Percentiles rank a stretch among this genome's conserved stretches.
Conservation (phyloP, 2,113 vertebrate species). For the Arothron firmamentum region DNA sequence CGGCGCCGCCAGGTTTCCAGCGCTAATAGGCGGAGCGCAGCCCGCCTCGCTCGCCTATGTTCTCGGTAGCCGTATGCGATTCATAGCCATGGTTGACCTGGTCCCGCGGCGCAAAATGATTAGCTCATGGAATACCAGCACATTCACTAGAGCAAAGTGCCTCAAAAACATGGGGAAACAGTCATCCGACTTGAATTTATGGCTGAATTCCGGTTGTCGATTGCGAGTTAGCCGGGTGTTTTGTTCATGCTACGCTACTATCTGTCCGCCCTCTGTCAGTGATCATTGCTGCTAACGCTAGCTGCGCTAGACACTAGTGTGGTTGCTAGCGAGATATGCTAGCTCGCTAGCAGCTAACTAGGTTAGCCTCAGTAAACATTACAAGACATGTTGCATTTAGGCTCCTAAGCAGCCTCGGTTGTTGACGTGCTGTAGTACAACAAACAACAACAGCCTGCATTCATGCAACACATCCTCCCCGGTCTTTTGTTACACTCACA, state of each 20-base stretch:
- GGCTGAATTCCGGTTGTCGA: neutral
- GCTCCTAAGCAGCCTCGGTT: neutral
- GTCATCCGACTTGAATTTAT: fast-evolving
- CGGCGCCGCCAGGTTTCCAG: conserved; percentile 1
- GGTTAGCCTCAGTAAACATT: conserved; percentile 44
- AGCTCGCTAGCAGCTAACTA: conserved; percentile 15
- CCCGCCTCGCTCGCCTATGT: conserved; percentile 55
- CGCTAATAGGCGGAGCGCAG: conserved; percentile 35
- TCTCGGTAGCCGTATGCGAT: conserved; percentile 51
- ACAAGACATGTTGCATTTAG: conserved; percentile 1
- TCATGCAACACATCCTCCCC: no score
- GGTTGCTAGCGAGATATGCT: conserved; percentile 7
- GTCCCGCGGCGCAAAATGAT: conserved; percentile 30
- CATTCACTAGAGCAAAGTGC: neutral
- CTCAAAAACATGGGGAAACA: neutral
- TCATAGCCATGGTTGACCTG: conserved; percentile 45
- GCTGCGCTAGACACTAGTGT: conserved; percentile 17
- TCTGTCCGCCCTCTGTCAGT: conserved; percentile 61
- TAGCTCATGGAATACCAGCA: conserved; percentile 25
- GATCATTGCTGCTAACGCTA: conserved; percentile 55
- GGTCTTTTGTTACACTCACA: neutral
- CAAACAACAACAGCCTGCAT: conserved; percentile 15
- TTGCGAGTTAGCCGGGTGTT: conserved; percentile 37
- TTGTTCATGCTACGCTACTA: conserved; percentile 41
- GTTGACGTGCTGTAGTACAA: neutral